Conservation (phyloP, 2,888 invertebrate species). For the Suillia variegata region DNA sequence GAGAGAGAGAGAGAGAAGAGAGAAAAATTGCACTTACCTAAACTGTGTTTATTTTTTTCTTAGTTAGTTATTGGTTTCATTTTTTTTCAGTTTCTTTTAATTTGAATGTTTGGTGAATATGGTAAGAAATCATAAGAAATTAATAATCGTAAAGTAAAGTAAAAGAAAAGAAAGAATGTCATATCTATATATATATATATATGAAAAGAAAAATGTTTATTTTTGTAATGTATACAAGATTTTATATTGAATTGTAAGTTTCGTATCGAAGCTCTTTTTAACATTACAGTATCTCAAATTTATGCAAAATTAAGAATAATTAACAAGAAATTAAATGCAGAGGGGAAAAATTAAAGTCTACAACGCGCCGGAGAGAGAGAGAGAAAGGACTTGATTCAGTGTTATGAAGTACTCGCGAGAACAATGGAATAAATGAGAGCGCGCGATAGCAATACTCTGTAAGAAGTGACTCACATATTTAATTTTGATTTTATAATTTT, state of each 20-base stretch:
- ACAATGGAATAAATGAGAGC: too few relatives aligned
- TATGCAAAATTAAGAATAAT: constrained; percentile 22
- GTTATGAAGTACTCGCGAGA: too few relatives aligned
- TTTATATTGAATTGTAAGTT: constrained; percentile 39
- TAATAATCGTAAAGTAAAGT: background rate
- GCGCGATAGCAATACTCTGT: too few relatives aligned
- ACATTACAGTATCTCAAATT: constrained; percentile 51
- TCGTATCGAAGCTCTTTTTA: constrained; percentile 55
- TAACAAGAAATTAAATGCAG: background rate
- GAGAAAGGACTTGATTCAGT: too few relatives aligned
- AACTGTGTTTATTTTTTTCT: background rate
- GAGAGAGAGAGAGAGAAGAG: too few relatives aligned
- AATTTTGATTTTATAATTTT: too few relatives aligned
- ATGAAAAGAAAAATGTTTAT: background rate
- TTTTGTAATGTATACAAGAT: constrained; percentile 14
- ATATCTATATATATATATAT: background rate
- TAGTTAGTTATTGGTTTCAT: background rate
- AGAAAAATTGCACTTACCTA: constrained; percentile 20
- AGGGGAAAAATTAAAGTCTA: background rate
- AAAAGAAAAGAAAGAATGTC: constrained; percentile 4
- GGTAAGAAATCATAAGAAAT: background rate
- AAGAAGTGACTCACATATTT: too few relatives aligned
- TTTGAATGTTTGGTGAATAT: constrained; percentile 3
- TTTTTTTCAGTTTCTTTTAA: background rate
- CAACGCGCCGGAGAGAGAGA: too few relatives aligned